phyloP scores from a whole-genome alignment of 2,113 vertebrate genomes.

The Anolis carolinensis region DNA sequence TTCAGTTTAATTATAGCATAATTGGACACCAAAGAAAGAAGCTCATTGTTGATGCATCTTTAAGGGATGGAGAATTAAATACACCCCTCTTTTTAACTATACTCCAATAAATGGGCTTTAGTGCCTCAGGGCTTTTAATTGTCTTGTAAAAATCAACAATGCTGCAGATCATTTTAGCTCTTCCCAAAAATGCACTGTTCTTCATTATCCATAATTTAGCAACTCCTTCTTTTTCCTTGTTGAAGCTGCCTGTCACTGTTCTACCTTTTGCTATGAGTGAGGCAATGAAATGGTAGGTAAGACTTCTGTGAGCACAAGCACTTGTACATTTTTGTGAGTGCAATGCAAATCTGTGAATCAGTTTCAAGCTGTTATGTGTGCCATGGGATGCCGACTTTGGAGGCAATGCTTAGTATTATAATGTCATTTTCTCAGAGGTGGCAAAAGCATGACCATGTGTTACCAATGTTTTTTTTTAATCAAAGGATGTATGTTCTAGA shows the following conservation, averaged over 20 bases:
- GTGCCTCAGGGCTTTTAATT: slow-evolving; percentile 53
- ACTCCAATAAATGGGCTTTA: slow-evolving; percentile 1
- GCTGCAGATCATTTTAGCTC: slow-evolving; percentile 5
- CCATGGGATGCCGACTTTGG: not conserved
- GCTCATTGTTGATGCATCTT: slow-evolving; percentile 60
- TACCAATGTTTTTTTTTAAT: not conserved
- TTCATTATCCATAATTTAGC: slow-evolving; percentile 19
- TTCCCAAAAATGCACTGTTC: slow-evolving; percentile 10
- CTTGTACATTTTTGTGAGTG: not conserved
- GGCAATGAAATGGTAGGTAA: not conserved
- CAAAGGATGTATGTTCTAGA: not conserved
- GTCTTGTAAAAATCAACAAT: slow-evolving; percentile 17
- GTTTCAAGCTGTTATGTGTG: rapidly evolving
- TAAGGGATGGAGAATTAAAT: slow-evolving; percentile 48
- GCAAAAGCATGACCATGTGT: no score
- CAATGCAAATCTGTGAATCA: not conserved
- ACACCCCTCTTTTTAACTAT: not conserved
- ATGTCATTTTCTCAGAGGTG: not conserved
- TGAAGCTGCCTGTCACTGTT: not conserved
- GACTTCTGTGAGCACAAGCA: not conserved
- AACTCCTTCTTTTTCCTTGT: not conserved
- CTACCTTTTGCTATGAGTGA: not conserved
- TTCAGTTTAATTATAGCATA: slow-evolving; percentile 71
- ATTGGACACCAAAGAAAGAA: slow-evolving; percentile 64
- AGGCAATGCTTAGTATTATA: not conserved